Evolutionary conservation across 2,797 vertebrate species (phyloP).

Genomic region (Psittacula echo): DNA sequence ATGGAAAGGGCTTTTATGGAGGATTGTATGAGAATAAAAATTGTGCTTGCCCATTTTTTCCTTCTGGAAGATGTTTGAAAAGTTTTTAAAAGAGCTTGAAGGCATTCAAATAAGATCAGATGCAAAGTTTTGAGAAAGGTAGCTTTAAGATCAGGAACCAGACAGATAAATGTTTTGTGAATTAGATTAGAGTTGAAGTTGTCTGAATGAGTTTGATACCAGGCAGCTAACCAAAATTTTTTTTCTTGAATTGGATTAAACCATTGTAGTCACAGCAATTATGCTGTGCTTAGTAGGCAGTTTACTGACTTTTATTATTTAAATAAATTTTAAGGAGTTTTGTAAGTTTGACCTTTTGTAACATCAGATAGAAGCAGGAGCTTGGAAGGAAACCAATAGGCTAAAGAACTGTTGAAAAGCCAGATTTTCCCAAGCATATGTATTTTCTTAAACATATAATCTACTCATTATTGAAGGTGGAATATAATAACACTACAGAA

Average conservation of each 20-base stretch:
- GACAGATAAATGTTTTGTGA: conserved; percentile 78
- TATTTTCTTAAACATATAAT: background rate
- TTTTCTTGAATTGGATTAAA: conserved; percentile 80
- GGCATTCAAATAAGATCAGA: conserved; percentile 22
- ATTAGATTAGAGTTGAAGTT: conserved; percentile 81
- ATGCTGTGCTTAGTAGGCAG: conserved; percentile 54
- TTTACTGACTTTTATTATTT: conserved; percentile 81
- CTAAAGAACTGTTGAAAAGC: conserved; percentile 40
- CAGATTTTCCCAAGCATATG: background rate
- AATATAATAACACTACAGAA: background rate
- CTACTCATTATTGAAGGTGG: background rate
- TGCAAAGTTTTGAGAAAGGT: conserved; percentile 39
- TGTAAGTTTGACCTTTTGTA: conserved; percentile 81
- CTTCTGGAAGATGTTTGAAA: background rate
- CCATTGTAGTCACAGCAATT: conserved; percentile 79
- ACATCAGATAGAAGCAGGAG: conserved; percentile 68
- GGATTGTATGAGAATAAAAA: background rate
- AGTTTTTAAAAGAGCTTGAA: background rate
- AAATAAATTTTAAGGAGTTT: conserved; percentile 84
- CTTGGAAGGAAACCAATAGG: conserved; percentile 43
- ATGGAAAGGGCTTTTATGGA: background rate
- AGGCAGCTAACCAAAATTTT: conserved; percentile 70
- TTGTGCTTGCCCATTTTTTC: background rate
- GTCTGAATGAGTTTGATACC: conserved; percentile 77
- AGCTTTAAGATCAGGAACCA: conserved; percentile 73